Conservation (phyloP, 2,888 invertebrate genomes). For the Aleiodes alternator region DNA sequence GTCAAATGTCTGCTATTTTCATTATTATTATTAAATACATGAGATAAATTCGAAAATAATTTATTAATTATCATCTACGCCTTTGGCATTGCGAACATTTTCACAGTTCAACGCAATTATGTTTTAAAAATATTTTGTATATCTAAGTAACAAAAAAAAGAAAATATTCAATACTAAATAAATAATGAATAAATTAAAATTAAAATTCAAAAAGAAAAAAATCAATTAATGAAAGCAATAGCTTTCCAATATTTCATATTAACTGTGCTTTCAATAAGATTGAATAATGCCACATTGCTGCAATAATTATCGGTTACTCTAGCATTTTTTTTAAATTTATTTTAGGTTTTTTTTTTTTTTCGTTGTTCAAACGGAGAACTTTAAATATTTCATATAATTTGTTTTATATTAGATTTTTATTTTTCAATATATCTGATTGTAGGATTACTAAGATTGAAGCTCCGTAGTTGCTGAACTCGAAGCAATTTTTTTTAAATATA, state of each 20-base stretch:
- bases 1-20: too few relatives aligned
- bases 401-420: constrained; percentile 22
- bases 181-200: constrained; percentile 48
- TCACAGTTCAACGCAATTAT: neutral
- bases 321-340: constrained; percentile 34
- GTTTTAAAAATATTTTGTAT: neutral
- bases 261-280: constrained; percentile 44
- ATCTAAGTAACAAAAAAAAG: constrained; percentile 48
- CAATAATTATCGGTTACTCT: constrained; percentile 45
- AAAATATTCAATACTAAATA: constrained; percentile 45
- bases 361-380: too few relatives aligned
- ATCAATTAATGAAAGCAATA: constrained; percentile 34
- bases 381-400: constrained; percentile 15
- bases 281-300: constrained; percentile 49
- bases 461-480: constrained; percentile 38
- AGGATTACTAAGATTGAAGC: constrained; percentile 45
- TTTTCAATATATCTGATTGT: constrained; percentile 45
- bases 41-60: neutral
- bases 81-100: constrained; percentile 52
- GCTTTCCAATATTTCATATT: constrained; percentile 26
- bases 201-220: constrained; percentile 35
- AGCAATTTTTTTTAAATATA: constrained; percentile 34
- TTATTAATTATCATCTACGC: constrained; percentile 36
- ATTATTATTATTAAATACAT: neutral
- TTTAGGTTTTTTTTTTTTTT: constrained; percentile 1